phyloP scores from a whole-genome alignment of 2,888 invertebrate species.

The Xestia rhomboidea region DNA sequence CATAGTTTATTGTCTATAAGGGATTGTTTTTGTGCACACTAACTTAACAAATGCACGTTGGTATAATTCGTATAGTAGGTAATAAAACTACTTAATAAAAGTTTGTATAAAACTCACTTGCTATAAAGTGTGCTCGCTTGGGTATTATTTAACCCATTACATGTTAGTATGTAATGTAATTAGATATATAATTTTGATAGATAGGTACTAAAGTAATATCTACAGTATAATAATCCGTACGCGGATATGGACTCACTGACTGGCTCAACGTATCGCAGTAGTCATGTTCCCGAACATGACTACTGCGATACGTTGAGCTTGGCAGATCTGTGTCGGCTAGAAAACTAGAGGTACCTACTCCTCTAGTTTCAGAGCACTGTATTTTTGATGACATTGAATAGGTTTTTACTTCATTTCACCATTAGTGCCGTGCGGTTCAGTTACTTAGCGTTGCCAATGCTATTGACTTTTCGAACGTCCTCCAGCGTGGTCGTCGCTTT shows the following conservation, averaged over 20 bases:
- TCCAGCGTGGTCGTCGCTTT: background rate
- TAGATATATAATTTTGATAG: constrained; percentile 2
- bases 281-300: no score
- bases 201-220: background rate
- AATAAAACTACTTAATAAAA: no score
- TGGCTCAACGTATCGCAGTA: no score
- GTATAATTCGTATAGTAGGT: background rate
- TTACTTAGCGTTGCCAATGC: background rate
- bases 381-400: background rate
- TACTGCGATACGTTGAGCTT: background rate
- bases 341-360: background rate
- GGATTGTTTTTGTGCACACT: constrained; percentile 2
- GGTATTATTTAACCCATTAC: constrained; percentile 7
- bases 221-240: constrained; percentile 3
- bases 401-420: background rate
- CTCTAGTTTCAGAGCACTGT: background rate
- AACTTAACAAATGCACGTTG: background rate
- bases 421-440: background rate
- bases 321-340: background rate
- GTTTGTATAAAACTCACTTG: constrained; percentile 32
- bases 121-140: constrained; percentile 3
- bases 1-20: constrained; percentile 1
- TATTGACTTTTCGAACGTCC: background rate
- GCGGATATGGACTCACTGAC: no score
- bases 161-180: no score